phyloP scores from a whole-genome alignment of 2,113 vertebrate genomes.

The Morone saxatilis region DNA sequence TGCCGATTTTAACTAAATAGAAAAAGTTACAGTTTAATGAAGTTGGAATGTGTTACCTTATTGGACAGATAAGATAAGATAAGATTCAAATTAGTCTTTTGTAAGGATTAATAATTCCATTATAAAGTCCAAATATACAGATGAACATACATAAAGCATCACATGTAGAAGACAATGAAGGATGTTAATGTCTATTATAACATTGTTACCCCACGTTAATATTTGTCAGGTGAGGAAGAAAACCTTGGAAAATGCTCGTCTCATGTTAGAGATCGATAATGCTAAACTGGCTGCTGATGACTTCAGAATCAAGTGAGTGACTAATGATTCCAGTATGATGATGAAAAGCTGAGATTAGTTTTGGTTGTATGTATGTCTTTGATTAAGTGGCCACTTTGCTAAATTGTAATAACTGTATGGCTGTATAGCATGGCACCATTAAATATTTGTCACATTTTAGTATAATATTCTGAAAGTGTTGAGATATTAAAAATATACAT shows the following conservation, averaged over 20 bases:
- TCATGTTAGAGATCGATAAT: conserved; percentile 88
- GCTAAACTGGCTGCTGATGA: conserved; percentile 89
- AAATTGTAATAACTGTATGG: too few species aligned
- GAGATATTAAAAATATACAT: too few species aligned
- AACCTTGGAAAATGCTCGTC: conserved; percentile 85
- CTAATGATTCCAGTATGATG: background rate
- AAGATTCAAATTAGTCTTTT: background rate
- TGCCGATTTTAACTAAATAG: background rate
- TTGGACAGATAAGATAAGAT: too few species aligned
- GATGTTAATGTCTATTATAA: background rate
- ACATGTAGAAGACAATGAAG: background rate
- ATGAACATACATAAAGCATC: background rate
- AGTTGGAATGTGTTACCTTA: conserved; percentile 11
- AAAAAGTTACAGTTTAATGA: conserved; percentile 43
- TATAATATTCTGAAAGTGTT: background rate
- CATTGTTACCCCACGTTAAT: conserved; percentile 19
- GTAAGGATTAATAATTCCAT: background rate
- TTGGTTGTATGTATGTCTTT: background rate
- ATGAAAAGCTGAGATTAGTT: background rate
- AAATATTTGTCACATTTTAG: background rate
- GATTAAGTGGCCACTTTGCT: background rate
- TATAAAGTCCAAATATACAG: background rate
- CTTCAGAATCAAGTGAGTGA: conserved; percentile 88
- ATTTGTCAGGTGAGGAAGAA: conserved; percentile 83
- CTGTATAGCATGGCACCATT: too few species aligned